Evolutionary conservation across 2,113 vertebrate species (phyloP).

Genomic region (Dicentrarchus labrax): DNA sequence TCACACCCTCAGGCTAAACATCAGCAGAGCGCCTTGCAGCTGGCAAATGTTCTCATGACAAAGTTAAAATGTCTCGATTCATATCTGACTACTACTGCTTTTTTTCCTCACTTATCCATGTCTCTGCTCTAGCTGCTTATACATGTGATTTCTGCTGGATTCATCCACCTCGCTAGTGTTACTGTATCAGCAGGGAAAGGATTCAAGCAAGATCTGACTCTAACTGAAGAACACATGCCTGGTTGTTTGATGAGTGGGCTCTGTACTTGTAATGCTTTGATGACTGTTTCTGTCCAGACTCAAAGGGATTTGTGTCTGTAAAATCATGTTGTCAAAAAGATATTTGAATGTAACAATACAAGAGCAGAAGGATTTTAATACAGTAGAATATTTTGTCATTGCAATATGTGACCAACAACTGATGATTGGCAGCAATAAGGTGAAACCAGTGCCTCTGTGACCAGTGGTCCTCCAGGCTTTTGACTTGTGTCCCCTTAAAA

Average conservation of each 20-base stretch:
- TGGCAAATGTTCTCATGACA: constrained; percentile 74
- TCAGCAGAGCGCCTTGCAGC: constrained; percentile 67
- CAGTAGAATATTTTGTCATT: neutral
- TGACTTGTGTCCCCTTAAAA: neutral
- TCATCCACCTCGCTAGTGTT: constrained; percentile 7
- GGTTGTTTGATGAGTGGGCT: constrained; percentile 27
- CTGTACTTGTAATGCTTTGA: constrained; percentile 11
- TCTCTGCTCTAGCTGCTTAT: constrained; percentile 53
- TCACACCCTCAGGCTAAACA: constrained; percentile 79
- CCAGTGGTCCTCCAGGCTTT: too few species aligned
- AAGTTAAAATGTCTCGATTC: constrained; percentile 79
- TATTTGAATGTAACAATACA: neutral
- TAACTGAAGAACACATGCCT: constrained; percentile 5
- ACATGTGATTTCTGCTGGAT: constrained; percentile 47
- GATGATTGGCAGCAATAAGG: neutral
- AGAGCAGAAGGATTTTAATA: neutral
- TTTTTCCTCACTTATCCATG: constrained; percentile 32
- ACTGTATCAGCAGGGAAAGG: constrained; percentile 9
- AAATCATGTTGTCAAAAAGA: constrained; percentile 8
- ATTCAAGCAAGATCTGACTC: constrained; percentile 33
- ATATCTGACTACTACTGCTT: constrained; percentile 67
- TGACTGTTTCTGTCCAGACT: neutral
- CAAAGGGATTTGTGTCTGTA: neutral
- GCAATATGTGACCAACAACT: neutral
- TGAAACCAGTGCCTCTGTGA: neutral